A percentile compares a stretch with the other conserved stretches of the same genome.
Evolutionary conservation across 2,888 invertebrate species (phyloP).

Genomic region (Hedychridium roseum): DNA sequence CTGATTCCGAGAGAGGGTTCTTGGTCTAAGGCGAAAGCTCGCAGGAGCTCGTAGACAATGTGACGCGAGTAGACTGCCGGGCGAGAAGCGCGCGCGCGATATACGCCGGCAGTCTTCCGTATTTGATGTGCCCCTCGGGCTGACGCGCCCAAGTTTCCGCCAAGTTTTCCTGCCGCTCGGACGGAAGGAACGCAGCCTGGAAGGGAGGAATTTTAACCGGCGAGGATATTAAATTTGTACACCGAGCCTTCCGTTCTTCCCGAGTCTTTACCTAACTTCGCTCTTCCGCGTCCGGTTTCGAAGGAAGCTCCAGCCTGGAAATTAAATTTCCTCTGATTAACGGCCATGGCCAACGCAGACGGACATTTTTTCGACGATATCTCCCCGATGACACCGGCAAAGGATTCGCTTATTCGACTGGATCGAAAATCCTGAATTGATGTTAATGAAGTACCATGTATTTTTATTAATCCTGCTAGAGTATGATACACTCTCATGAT

Average conservation of each 20-base stretch:
- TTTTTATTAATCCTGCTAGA: no score
- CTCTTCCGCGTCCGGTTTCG: slow-evolving; percentile 24
- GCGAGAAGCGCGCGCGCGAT: slow-evolving; percentile 17
- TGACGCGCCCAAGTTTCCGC: slow-evolving; percentile 53
- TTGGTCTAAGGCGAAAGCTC: slow-evolving; percentile 19
- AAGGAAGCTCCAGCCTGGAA: slow-evolving; percentile 25
- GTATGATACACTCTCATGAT: no score
- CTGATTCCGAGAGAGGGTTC: no score
- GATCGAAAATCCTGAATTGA: no score
- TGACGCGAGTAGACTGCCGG: slow-evolving; percentile 29
- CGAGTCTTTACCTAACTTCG: slow-evolving; percentile 22
- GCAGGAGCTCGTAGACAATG: slow-evolving; percentile 23
- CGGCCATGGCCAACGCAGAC: slow-evolving; percentile 10
- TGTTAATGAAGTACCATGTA: no score
- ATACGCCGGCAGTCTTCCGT: slow-evolving; percentile 25
- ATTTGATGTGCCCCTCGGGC: slow-evolving; percentile 60
- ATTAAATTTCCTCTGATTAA: slow-evolving; percentile 47
- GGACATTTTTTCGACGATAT: no score
- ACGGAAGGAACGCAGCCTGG: not conserved
- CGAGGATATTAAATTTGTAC: slow-evolving; percentile 56
- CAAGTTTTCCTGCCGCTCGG: slow-evolving; percentile 37
- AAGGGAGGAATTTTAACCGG: slow-evolving; percentile 28
- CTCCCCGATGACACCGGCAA: no score
- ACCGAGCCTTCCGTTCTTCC: slow-evolving; percentile 33
- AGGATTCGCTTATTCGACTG: no score